Evolutionary conservation across 2,888 invertebrate genomes (phyloP).

Genomic region (Scelioninae gen. 2): DNA sequence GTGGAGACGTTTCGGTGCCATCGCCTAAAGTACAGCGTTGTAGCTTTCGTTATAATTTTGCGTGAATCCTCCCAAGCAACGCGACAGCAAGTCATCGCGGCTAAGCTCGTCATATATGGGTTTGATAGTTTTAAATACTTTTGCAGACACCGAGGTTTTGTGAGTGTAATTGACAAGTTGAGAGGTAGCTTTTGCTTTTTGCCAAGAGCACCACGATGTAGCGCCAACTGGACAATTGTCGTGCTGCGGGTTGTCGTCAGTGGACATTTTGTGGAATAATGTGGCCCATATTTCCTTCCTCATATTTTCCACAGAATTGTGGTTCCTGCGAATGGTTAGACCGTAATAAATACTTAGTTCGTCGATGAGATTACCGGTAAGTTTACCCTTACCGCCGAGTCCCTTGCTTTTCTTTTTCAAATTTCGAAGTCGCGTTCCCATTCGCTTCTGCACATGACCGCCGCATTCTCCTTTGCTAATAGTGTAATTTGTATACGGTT

Average conservation of each 20-base stretch:
- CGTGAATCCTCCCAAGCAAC: slow-evolving; percentile 39
- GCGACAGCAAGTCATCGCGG: slow-evolving; percentile 29
- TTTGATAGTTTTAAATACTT: slow-evolving; percentile 24
- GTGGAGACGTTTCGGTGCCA: slow-evolving; percentile 37
- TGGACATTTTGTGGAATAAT: slow-evolving; percentile 54
- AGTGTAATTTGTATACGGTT: slow-evolving; percentile 9
- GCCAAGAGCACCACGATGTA: slow-evolving; percentile 60
- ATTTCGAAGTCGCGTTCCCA: slow-evolving; percentile 38
- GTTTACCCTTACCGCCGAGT: no score
- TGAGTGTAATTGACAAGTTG: slow-evolving; percentile 8
- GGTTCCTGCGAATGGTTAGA: slow-evolving; percentile 17
- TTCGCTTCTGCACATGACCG: no score
- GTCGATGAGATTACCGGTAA: slow-evolving; percentile 47
- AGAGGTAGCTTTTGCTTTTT: slow-evolving; percentile 35
- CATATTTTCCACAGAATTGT: slow-evolving; percentile 55
- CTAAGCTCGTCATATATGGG: slow-evolving; percentile 41
- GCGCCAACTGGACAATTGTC: neutral
- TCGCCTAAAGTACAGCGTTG: slow-evolving; percentile 38
- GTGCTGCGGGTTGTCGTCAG: slow-evolving; percentile 54
- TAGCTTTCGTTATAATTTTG: slow-evolving; percentile 46
- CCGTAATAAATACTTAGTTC: slow-evolving; percentile 19
- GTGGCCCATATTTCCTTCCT: slow-evolving; percentile 59
- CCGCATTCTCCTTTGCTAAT: slow-evolving; percentile 30
- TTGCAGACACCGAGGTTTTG: neutral
- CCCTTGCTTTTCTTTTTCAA: slow-evolving; percentile 41